Conservation (phyloP, 1,140 invertebrate genomes). For the Drosophila biarmipes region DNA sequence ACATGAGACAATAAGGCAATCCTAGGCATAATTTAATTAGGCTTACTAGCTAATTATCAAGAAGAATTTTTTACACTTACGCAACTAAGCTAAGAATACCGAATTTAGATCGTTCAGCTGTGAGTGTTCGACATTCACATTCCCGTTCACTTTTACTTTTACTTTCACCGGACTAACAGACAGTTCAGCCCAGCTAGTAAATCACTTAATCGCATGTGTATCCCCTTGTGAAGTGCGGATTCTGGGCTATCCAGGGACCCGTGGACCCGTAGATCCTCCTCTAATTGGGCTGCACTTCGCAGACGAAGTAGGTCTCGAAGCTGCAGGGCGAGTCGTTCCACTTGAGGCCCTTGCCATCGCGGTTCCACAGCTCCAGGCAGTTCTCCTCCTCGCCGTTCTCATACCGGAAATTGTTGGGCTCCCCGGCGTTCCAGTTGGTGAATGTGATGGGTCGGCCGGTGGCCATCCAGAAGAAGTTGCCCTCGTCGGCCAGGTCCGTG, state of each 20-base stretch:
- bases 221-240: not conserved
- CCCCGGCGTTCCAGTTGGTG: conserved; percentile 96
- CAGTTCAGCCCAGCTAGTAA: conserved; percentile 5
- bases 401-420: conserved; percentile 96
- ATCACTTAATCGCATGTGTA: conserved; percentile 10
- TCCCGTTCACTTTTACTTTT: conserved; percentile 19
- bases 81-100: conserved; percentile 48
- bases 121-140: conserved; percentile 13
- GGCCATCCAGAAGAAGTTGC: conserved; percentile 96
- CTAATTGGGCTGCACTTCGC: conserved; percentile 89
- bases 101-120: conserved; percentile 29
- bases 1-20: conserved; percentile 67
- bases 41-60: conserved; percentile 71
- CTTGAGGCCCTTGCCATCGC: conserved; percentile 95
- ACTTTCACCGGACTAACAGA: not conserved
- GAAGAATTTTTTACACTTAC: conserved; percentile 53
- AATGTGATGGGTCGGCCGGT: conserved; percentile 94
- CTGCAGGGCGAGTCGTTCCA: conserved; percentile 97
- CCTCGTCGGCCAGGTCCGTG: conserved; percentile 95
- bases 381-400: conserved; percentile 97
- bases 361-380: conserved; percentile 95
- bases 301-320: conserved; percentile 96
- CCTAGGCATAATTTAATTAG: conserved; percentile 73
- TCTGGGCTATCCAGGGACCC: conserved; percentile 2
- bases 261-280: not conserved